phyloP scores from a whole-genome alignment of 2,113 vertebrate genomes.

The Collichthys lucidus region DNA sequence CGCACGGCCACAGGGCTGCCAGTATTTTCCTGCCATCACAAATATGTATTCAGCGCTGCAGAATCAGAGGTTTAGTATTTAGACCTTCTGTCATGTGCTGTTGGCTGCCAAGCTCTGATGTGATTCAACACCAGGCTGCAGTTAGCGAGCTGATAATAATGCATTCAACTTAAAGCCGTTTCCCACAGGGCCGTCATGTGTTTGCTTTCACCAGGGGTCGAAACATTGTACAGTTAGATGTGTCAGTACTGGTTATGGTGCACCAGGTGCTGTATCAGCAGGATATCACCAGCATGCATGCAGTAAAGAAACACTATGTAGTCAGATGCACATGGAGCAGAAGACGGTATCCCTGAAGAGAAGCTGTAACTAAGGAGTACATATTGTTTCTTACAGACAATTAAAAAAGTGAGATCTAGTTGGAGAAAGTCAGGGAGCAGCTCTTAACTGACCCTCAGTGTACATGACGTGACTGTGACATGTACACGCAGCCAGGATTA shows the following conservation, averaged over 20 bases:
- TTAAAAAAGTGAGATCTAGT: slow-evolving; percentile 4
- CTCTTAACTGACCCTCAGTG: neutral
- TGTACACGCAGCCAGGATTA: neutral
- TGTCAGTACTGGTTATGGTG: slow-evolving; percentile 36
- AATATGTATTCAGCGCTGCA: slow-evolving; percentile 79
- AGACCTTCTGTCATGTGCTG: slow-evolving; percentile 73
- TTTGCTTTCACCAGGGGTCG: slow-evolving; percentile 39
- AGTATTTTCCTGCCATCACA: slow-evolving; percentile 69
- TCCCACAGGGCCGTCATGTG: slow-evolving; percentile 28
- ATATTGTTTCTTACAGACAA: neutral
- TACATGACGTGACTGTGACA: neutral
- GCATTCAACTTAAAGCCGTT: slow-evolving; percentile 47
- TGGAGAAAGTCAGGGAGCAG: slow-evolving; percentile 17
- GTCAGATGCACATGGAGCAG: neutral
- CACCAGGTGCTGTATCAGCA: neutral
- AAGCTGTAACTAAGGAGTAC: neutral
- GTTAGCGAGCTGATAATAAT: slow-evolving; percentile 68
- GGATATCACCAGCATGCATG: slow-evolving; percentile 7
- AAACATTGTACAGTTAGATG: slow-evolving; percentile 36
- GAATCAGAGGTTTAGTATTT: slow-evolving; percentile 61
- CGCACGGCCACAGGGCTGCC: slow-evolving; percentile 49
- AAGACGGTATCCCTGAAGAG: neutral
- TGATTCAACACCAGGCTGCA: slow-evolving; percentile 55
- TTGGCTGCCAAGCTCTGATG: slow-evolving; percentile 72
- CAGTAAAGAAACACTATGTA: slow-evolving; percentile 23